Conservation (phyloP, 2,797 vertebrate genomes). For the Pipistrellus kuhlii region DNA sequence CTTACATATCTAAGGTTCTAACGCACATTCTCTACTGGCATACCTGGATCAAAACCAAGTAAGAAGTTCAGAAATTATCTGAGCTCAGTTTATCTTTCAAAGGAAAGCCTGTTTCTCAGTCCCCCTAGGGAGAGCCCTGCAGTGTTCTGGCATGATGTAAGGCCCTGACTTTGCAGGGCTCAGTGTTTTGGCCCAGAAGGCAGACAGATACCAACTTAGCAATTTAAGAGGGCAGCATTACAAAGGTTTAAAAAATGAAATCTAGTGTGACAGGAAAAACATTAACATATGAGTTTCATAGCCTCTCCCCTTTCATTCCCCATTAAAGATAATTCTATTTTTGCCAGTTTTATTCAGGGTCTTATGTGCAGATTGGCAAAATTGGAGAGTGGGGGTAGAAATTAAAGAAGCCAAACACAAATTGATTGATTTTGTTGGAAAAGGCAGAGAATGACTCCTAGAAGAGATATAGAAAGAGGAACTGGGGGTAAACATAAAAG, state of each 20-base stretch:
- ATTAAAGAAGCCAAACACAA: conserved; percentile 37
- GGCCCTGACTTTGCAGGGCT: not conserved
- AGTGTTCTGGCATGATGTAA: not conserved
- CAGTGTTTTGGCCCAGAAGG: not conserved
- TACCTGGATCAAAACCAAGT: conserved; percentile 10
- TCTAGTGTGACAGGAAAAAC: conserved; percentile 67
- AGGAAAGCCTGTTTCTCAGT: not conserved
- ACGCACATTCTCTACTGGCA: not conserved
- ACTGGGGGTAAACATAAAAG: not conserved
- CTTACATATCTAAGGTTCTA: not conserved
- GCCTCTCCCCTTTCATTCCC: not conserved
- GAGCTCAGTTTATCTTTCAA: not conserved
- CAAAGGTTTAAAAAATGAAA: conserved; percentile 59
- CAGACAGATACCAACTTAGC: conserved; percentile 37
- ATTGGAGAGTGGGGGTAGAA: not conserved
- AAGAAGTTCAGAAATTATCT: not conserved
- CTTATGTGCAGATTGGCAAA: not conserved
- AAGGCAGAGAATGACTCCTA: not conserved
- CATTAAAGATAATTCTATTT: conserved; percentile 45
- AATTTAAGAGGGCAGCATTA: not conserved
- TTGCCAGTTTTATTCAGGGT: not conserved
- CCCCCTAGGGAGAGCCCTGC: not conserved
- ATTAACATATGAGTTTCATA: conserved; percentile 58
- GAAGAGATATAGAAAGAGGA: not conserved
- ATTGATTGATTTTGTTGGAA: conserved; percentile 17